Conservation (phyloP, 1,140 invertebrate species). For the Charaxes varanes region DNA sequence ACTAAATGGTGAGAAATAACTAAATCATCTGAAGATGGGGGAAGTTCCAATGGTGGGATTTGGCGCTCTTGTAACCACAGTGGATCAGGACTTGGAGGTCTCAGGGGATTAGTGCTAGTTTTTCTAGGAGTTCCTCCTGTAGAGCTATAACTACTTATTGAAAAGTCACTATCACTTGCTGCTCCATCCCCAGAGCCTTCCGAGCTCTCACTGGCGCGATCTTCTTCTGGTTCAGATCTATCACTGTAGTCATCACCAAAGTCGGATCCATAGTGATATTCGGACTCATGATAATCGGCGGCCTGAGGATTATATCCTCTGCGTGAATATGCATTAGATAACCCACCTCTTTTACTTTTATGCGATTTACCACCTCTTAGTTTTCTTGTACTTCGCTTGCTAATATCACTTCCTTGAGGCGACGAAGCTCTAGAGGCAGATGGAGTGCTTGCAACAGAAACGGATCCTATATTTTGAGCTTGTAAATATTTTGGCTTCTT, state of each 20-base stretch:
- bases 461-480: constrained; percentile 76
- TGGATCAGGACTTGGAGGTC: constrained; percentile 89
- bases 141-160: constrained; percentile 84
- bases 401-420: constrained; percentile 82
- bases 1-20: constrained; percentile 85
- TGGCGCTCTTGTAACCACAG: constrained; percentile 88
- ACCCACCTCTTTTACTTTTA: constrained; percentile 77
- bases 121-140: constrained; percentile 77
- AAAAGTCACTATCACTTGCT: constrained; percentile 89
- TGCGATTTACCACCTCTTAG: constrained; percentile 76
- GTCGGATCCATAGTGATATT: constrained; percentile 93
- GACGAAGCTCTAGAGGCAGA: constrained; percentile 84
- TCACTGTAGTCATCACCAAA: constrained; percentile 90
- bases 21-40: constrained; percentile 93
- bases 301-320: constrained; percentile 83
- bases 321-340: constrained; percentile 74
- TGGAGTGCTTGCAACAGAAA: constrained; percentile 85
- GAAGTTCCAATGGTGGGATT: constrained; percentile 85
- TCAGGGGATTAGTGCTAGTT: constrained; percentile 56
- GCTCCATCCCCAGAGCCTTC: constrained; percentile 80
- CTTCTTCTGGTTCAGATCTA: constrained; percentile 83
- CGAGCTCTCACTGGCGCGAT: constrained; percentile 77
- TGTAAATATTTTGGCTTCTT: constrained; percentile 94
- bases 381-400: constrained; percentile 77
- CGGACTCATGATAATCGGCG: constrained; percentile 86